Conservation (phyloP, 1,140 invertebrate species). For the Harpegnathos saltator region DNA sequence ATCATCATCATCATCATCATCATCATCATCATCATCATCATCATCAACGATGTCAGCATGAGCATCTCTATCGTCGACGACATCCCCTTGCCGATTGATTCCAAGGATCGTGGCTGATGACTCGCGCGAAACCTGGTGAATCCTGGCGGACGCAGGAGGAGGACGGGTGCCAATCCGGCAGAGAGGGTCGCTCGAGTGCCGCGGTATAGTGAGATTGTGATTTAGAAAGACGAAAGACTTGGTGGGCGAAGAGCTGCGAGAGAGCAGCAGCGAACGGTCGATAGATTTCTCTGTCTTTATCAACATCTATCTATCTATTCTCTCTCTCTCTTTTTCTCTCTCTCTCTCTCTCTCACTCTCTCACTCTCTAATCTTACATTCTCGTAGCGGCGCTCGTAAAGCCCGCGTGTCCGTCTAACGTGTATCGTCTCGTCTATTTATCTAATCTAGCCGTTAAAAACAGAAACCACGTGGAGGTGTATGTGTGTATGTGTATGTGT, state of each 20-base stretch:
- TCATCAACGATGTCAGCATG: too few relatives aligned
- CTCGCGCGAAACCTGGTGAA: conserved; percentile 23
- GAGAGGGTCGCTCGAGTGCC: conserved; percentile 63
- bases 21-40: too few relatives aligned
- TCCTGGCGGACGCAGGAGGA: background rate
- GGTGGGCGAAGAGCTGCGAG: conserved; percentile 37
- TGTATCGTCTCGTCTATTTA: conserved; percentile 82
- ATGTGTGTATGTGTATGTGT: conserved; percentile 36
- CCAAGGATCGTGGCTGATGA: background rate
- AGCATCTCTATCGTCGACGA: too few relatives aligned
- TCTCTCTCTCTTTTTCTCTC: conserved; percentile 61
- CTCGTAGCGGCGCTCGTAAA: conserved; percentile 70
- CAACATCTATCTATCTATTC: conserved; percentile 67
- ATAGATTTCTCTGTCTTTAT: conserved; percentile 68
- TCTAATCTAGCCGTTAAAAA: conserved; percentile 73
- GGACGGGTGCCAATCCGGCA: too few relatives aligned
- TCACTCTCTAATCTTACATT: too few relatives aligned
- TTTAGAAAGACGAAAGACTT: conserved; percentile 52
- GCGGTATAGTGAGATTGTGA: conserved; percentile 71
- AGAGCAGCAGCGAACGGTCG: conserved; percentile 40
- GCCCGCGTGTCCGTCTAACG: conserved; percentile 80
- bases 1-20: background rate
- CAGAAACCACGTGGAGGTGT: conserved; percentile 49
- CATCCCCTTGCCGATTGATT: background rate
- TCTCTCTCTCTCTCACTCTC: too few relatives aligned